Evolutionary conservation across 2,888 invertebrate species (phyloP).

Genomic region (Drosophila flavopinicola): DNA sequence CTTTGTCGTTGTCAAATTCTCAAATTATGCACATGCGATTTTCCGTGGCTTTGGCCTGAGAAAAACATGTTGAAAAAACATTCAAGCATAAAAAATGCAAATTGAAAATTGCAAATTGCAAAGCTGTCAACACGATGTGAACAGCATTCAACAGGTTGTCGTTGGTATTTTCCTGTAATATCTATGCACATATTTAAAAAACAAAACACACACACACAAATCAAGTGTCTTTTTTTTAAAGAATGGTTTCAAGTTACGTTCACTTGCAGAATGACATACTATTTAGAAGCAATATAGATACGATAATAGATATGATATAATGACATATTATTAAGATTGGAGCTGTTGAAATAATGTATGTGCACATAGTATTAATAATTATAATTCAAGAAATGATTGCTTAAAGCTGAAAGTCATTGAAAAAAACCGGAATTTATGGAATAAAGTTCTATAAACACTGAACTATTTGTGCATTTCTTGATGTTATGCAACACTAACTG

Average conservation of each 20-base stretch:
- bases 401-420: too few relatives aligned
- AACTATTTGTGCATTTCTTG: too few relatives aligned
- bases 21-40: neutral
- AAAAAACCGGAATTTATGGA: too few relatives aligned
- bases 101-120: conserved; percentile 9
- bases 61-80: conserved; percentile 24
- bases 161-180: conserved; percentile 3
- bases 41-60: conserved; percentile 7
- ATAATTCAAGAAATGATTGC: too few relatives aligned
- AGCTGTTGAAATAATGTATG: neutral
- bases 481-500: too few relatives aligned
- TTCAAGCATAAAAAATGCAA: conserved; percentile 36
- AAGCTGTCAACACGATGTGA: conserved; percentile 12
- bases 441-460: too few relatives aligned
- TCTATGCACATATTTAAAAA: conserved; percentile 4
- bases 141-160: conserved; percentile 40
- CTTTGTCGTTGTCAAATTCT: conserved; percentile 10
- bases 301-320: neutral
- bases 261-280: neutral
- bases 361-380: too few relatives aligned
- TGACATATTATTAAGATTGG: neutral
- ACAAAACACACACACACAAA: conserved; percentile 5
- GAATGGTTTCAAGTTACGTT: neutral
- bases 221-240: neutral
- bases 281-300: neutral